Base-by-base conservation (phyloP, 2,888 invertebrate genomes). In the Pilophorus perplexus region DNA sequence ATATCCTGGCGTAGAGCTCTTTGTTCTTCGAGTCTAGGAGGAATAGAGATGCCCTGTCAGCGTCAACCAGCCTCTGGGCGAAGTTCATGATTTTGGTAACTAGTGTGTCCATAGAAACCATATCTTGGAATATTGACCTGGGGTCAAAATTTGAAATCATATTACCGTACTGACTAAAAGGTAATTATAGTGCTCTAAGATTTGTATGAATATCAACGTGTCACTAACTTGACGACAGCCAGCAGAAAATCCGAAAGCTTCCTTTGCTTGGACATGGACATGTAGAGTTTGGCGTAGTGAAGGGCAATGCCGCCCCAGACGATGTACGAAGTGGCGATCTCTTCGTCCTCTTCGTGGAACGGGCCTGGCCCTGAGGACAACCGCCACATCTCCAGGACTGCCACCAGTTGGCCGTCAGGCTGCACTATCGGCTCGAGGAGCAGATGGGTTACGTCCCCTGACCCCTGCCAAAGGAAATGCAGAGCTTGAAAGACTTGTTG, bases 91-190 rank as follows among this genome's bases (percentile, higher is more conserved):
- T 88, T 75, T 89, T 88, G 76, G 88, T 85, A 28, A 92, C 89
- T 0, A 92, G 81, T 67, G 84, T 83, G 73, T 91, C 90, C 80
- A 91, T 85, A 71, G 88, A 89, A 50, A 89, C 86, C 83, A 92
- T 91, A 74, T 92, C 90, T 79, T 91, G 90, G 75, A 93, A 92
- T 74, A 92, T 89, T 6, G 88, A 88, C 76, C 90, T 90, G 77
- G 2, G 23, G 23, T 23, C 6, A 8, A 33, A 33, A 33, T n/a
- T n/a, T n/a, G n/a, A n/a, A n/a, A n/a, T n/a, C n/a, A n/a, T n/a
- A n/a, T n/a, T n/a, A n/a, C n/a, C n/a, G n/a, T n/a, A n/a, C n/a
- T n/a, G n/a, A n/a, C n/a, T n/a, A n/a, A n/a, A n/a, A n/a, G n/a
- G n/a, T n/a, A n/a, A n/a, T n/a, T n/a, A n/a, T n/a, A n/a, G n/a